Conservation (phyloP, 35 echinoderm and acorn worm species). For the Holothuria glaberrima region DNA sequence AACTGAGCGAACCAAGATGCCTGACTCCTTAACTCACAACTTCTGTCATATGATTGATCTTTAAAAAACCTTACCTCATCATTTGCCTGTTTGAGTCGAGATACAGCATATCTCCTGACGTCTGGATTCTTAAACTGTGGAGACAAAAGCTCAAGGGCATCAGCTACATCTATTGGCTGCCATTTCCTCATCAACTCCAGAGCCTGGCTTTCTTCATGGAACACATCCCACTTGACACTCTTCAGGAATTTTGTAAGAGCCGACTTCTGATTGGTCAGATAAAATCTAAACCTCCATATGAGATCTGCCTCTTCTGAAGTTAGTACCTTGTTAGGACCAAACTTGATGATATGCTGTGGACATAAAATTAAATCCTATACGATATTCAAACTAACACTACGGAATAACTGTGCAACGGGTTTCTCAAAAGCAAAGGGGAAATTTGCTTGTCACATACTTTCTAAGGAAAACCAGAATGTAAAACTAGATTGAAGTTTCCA, state of each 20-base stretch:
- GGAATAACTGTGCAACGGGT: no score
- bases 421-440: no score
- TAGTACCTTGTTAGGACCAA: conserved; percentile 77
- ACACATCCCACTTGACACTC: conserved; percentile 94
- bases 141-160: conserved; percentile 91
- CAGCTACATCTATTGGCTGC: conserved; percentile 91
- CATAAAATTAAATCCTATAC: neutral
- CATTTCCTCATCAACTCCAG: conserved; percentile 84
- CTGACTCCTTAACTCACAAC: no score
- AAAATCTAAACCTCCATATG: conserved; percentile 94
- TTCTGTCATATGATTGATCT: no score
- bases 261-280: conserved; percentile 92
- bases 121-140: conserved; percentile 92
- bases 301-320: conserved; percentile 90
- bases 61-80: conserved; percentile 69
- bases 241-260: conserved; percentile 98
- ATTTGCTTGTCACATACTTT: no score
- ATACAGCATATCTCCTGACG: conserved; percentile 90
- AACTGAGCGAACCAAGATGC: no score
- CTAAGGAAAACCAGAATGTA: no score
- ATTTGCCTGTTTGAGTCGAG: conserved; percentile 83
- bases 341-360: conserved; percentile 83
- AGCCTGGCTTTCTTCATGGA: conserved; percentile 94
- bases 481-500: no score
- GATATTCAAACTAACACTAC: no score